Percentiles rank a stretch among this genome's conserved stretches.
Evolutionary conservation across 1,140 invertebrate genomes (phyloP).

Genomic region (Ridgeia piscesae): DNA sequence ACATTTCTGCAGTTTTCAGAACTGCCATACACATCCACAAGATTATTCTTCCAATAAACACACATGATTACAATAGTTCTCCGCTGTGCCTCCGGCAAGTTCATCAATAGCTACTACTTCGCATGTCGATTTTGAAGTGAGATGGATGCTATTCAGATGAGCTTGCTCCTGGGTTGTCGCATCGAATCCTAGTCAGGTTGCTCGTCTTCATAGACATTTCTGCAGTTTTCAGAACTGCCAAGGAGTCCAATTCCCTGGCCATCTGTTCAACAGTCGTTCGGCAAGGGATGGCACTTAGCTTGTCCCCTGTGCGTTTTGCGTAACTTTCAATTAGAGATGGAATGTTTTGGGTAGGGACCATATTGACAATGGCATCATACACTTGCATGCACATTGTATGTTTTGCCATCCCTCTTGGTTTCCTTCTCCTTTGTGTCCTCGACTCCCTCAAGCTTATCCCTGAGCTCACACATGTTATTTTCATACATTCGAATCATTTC

Average conservation of each 20-base stretch:
- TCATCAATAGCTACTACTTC: background rate
- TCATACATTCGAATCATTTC: no score
- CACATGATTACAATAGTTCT: no score
- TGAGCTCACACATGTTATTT: no score
- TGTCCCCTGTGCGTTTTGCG: background rate
- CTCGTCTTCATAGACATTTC: conserved; percentile 2
- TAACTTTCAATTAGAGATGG: background rate
- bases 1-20: conserved; percentile 15
- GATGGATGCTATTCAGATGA: conserved; percentile 13
- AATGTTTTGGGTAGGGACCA: conserved; percentile 3
- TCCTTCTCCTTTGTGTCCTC: background rate
- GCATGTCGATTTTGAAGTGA: background rate
- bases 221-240: background rate
- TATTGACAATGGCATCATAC: conserved; percentile 5
- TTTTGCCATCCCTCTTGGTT: conserved; percentile 10
- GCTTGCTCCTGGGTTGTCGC: conserved; percentile 2
- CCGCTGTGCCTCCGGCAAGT: no score
- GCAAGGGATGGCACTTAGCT: background rate
- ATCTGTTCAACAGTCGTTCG: conserved; percentile 5
- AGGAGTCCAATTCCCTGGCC: conserved; percentile 2
- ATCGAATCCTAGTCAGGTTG: conserved; percentile 16
- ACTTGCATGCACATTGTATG: background rate
- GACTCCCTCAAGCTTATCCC: background rate
- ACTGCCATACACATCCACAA: background rate
- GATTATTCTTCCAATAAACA: no score